phyloP scores from a whole-genome alignment of 2,113 vertebrate genomes.

The Natator depressus region DNA sequence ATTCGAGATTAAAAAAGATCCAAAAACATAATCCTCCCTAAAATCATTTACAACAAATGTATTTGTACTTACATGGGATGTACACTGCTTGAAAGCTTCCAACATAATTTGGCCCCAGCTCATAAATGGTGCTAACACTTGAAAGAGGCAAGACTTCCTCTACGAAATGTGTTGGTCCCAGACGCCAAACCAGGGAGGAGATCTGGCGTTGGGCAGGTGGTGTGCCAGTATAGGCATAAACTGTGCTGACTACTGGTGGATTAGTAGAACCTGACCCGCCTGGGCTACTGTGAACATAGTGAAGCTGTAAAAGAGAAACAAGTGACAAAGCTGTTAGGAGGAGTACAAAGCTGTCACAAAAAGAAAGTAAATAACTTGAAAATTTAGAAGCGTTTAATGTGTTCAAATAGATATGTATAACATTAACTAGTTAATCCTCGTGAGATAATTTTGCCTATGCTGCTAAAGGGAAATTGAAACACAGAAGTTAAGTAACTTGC shows the following conservation, averaged over 20 bases:
- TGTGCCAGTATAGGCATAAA: slow-evolving; percentile 92
- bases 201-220: slow-evolving; percentile 94
- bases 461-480: not conserved
- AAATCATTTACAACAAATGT: not conserved
- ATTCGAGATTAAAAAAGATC: not conserved
- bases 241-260: slow-evolving; percentile 93
- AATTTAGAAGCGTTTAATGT: not conserved
- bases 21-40: not conserved
- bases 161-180: slow-evolving; percentile 95
- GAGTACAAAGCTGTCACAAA: rapidly evolving
- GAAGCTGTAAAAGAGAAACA: slow-evolving; percentile 82
- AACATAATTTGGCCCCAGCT: slow-evolving; percentile 93
- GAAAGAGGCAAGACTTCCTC: slow-evolving; percentile 93
- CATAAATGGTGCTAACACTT: slow-evolving; percentile 89
- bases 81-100: slow-evolving; percentile 97
- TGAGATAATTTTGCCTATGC: not conserved
- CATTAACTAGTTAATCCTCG: not conserved
- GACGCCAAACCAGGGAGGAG: slow-evolving; percentile 92
- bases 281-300: slow-evolving; percentile 93
- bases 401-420: rapidly evolving
- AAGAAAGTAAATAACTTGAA: not conserved
- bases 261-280: slow-evolving; percentile 94
- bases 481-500: not conserved
- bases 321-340: rapidly evolving
- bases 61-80: slow-evolving; percentile 88